phyloP scores from a whole-genome alignment of 1,140 invertebrate species.

The Proctacanthus coquilletti region DNA sequence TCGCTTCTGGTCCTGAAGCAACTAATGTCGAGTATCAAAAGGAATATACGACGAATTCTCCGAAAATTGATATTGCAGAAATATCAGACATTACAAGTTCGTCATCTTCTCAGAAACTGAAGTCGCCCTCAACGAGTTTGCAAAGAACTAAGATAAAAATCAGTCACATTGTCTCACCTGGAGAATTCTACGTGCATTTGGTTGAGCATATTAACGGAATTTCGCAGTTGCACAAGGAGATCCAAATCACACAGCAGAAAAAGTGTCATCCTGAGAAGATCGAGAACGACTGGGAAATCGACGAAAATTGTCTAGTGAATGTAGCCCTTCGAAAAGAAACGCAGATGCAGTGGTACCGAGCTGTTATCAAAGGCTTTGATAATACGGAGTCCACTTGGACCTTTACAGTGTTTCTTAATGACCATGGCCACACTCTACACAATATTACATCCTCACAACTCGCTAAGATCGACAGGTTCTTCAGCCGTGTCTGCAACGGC shows the following conservation, averaged over 20 bases:
- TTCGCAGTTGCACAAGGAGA: conserved; percentile 6
- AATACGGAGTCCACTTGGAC: conserved; percentile 1
- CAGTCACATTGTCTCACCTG: conserved; percentile 9
- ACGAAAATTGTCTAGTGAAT: conserved; percentile 7
- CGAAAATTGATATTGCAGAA: too few relatives aligned
- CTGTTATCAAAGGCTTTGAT: conserved; percentile 5
- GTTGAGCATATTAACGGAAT: conserved; percentile 4
- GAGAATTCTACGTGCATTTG: conserved; percentile 20
- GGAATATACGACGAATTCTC: too few relatives aligned
- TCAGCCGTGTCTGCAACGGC: conserved; percentile 7
- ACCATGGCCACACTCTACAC: conserved; percentile 6
- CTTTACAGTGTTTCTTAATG: conserved; percentile 8
- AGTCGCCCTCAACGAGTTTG: conserved; percentile 3
- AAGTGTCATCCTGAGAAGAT: neutral
- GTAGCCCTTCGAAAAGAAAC: neutral
- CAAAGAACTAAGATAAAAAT: conserved; percentile 6
- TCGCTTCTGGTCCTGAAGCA: conserved; percentile 11
- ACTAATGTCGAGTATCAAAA: neutral
- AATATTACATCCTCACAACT: conserved; percentile 5
- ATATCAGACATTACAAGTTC: too few relatives aligned
- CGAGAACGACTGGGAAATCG: conserved; percentile 5
- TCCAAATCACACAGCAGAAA: conserved; percentile 5
- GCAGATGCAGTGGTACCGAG: conserved; percentile 8
- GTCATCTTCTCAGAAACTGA: too few relatives aligned
- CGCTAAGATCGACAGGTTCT: conserved; percentile 5